Conservation (phyloP, 2,888 invertebrate species). For the Orthonevra nobilis region DNA sequence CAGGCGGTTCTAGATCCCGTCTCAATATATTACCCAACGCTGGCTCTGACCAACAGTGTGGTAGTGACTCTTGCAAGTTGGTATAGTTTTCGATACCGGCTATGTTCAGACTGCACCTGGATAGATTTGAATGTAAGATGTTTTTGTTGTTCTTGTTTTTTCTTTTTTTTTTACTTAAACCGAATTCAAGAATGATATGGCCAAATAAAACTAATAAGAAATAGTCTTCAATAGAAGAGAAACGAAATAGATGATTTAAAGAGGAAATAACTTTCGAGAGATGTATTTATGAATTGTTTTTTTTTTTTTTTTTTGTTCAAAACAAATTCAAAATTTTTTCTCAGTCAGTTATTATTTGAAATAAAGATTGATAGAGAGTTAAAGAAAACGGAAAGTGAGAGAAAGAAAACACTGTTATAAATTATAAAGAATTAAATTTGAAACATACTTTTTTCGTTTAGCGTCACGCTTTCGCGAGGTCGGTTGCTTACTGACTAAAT, state of each 20-base stretch:
- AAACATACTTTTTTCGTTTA: slow-evolving; percentile 72
- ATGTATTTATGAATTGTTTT: no score
- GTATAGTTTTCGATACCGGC: slow-evolving; percentile 90
- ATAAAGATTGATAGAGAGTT: not conserved
- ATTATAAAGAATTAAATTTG: slow-evolving; percentile 29
- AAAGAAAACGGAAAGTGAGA: slow-evolving; percentile 24
- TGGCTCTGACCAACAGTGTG: slow-evolving; percentile 89
- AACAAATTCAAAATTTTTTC: not conserved
- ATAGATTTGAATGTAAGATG: slow-evolving; percentile 23
- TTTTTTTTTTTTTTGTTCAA: not conserved
- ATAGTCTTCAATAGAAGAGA: no score
- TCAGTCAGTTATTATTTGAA: slow-evolving; percentile 1
- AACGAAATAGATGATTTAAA: not conserved
- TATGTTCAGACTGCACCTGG: slow-evolving; percentile 86
- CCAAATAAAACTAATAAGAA: not conserved
- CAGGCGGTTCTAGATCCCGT: slow-evolving; percentile 87
- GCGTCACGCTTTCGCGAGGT: slow-evolving; percentile 69
- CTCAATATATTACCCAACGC: slow-evolving; percentile 83
- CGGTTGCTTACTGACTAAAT: slow-evolving; percentile 75
- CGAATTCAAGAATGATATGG: not conserved
- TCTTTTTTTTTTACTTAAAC: no score
- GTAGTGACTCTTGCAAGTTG: slow-evolving; percentile 84
- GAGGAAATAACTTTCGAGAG: no score
- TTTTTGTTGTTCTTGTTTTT: no score
- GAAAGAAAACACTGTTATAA: not conserved